A percentile compares a stretch with the other conserved stretches of the same genome.
phyloP scores from a whole-genome alignment of 2,797 vertebrate species.

The Chelonia mydas region DNA sequence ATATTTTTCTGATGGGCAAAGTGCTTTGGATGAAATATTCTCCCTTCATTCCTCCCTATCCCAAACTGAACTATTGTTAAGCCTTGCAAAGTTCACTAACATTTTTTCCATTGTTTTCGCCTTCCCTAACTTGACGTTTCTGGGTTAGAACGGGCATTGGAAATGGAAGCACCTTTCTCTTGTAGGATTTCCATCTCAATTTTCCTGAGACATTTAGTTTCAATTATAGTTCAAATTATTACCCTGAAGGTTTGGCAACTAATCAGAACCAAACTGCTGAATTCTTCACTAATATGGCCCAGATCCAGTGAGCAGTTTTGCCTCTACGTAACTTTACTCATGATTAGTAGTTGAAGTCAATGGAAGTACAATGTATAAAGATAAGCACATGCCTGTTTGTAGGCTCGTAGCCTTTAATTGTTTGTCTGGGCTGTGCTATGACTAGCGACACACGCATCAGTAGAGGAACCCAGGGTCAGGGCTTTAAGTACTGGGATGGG shows the following conservation, averaged over 20 bases:
- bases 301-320: not conserved
- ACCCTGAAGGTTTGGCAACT: not conserved
- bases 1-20: not conserved
- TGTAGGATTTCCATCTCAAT: not conserved
- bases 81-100: not conserved
- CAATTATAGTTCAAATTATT: not conserved
- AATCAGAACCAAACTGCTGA: not conserved
- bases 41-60: not conserved
- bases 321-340: not conserved
- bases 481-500: not conserved
- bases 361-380: not conserved
- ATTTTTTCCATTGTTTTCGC: not conserved
- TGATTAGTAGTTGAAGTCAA: not conserved
- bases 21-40: not conserved
- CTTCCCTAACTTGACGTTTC: not conserved
- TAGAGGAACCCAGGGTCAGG: not conserved
- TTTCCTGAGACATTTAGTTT: not conserved
- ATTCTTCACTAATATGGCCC: not conserved
- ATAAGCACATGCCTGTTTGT: not conserved
- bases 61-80: not conserved
- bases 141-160: not conserved
- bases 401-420: not conserved
- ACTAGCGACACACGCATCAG: not conserved
- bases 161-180: not conserved
- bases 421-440: not conserved